Evolutionary conservation across 2,113 vertebrate genomes (phyloP).

Genomic region (Brachypodius melanocephalos): DNA sequence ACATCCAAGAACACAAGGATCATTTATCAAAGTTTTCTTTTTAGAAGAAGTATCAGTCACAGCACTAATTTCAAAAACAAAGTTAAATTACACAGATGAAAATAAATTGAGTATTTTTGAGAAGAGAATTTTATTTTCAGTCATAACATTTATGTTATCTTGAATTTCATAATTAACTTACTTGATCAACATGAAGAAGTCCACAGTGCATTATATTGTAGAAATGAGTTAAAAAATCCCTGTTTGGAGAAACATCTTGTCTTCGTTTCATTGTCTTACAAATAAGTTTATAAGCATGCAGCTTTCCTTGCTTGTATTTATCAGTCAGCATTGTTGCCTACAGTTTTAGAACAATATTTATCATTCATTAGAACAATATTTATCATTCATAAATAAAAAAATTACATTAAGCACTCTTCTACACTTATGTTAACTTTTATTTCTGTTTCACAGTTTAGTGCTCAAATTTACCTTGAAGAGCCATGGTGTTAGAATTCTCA

Average conservation of each 20-base stretch:
- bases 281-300: slow-evolving; percentile 97
- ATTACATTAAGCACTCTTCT: not conserved
- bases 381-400: not conserved
- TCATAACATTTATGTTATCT: not conserved
- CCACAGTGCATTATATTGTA: slow-evolving; percentile 99
- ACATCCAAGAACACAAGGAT: not conserved
- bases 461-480: slow-evolving; percentile 89
- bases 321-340: slow-evolving; percentile 97
- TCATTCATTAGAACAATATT: slow-evolving; percentile 27
- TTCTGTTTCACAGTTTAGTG: not conserved
- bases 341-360: slow-evolving; percentile 44
- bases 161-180: slow-evolving; percentile 54
- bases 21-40: not conserved
- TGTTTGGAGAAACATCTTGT: slow-evolving; percentile 96
- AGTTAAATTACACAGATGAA: not conserved
- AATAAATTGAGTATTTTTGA: not conserved
- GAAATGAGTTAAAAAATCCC: slow-evolving; percentile 97
- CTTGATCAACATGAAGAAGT: slow-evolving; percentile 96
- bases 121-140: not conserved
- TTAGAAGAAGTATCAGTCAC: not conserved
- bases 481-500: slow-evolving; percentile 97
- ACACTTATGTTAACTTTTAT: not conserved
- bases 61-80: not conserved
- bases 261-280: slow-evolving; percentile 99
- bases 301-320: slow-evolving; percentile 96